A percentile compares a stretch with the other conserved stretches of the same genome.
phyloP scores from a whole-genome alignment of 1,140 invertebrate genomes.

The Copidosoma floridanum region DNA sequence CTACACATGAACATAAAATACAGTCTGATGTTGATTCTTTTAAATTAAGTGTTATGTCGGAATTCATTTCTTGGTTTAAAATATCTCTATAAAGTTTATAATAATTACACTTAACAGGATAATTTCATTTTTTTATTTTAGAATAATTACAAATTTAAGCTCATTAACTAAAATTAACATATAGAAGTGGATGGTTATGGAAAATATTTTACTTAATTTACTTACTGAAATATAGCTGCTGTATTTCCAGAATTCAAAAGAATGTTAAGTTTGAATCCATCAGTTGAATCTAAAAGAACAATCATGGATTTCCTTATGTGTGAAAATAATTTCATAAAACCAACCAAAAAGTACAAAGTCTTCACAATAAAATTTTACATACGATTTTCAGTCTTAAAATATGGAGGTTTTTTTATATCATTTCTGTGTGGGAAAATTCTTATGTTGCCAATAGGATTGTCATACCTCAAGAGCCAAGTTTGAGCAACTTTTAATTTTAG shows the following conservation, averaged over 20 bases:
- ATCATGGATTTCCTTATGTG: too few relatives aligned
- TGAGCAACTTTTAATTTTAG: conserved; percentile 54
- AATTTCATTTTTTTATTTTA: conserved; percentile 7
- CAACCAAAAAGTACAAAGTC: conserved; percentile 5
- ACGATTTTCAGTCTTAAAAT: conserved; percentile 16
- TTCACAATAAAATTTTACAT: conserved; percentile 27
- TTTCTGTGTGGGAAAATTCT: conserved; percentile 52
- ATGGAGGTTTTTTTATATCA: conserved; percentile 35
- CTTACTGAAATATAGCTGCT: conserved; percentile 61
- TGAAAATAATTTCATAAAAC: neutral
- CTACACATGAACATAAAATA: conserved; percentile 62
- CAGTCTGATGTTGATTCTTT: conserved; percentile 60
- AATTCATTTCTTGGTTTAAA: conserved; percentile 58
- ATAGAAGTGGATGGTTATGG: neutral
- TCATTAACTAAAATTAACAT: conserved; percentile 5
- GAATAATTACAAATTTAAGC: too few relatives aligned
- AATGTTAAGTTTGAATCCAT: conserved; percentile 55
- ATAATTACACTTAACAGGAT: too few relatives aligned
- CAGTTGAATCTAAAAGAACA: conserved; percentile 10
- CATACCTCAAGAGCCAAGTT: conserved; percentile 59
- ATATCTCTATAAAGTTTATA: conserved; percentile 59
- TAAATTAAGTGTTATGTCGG: conserved; percentile 54
- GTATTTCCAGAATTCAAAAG: conserved; percentile 62
- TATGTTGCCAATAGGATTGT: conserved; percentile 62
- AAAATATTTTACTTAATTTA: conserved; percentile 12